These are phyloP conservation scores for pig (Sus scrofa) DNA, from an alignment of 2,113 vertebrate species.

Conservation along the genomic window T2T-Sscrofa CM000827.6:33833501-33834000, in stretches of 20 bases:
- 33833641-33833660: fast-evolving
- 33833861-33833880: too few relatives aligned
- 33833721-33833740: background rate
- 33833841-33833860: too few relatives aligned
- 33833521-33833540: background rate
- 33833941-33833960: too few relatives aligned
- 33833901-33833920: too few relatives aligned
- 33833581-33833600: background rate
- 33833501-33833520: background rate
- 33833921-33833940: too few relatives aligned
- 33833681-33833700: background rate
- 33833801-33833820: background rate
- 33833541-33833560: background rate
- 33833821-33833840: too few relatives aligned
- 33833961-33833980: too few relatives aligned
- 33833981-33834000: too few relatives aligned
- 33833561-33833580: background rate
- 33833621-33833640: fast-evolving
- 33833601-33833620: background rate
- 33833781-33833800: background rate
- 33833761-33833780: background rate
- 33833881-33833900: too few relatives aligned
- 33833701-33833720: background rate
- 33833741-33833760: background rate
- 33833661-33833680: background rate